These are phyloP conservation scores for Lagothrix lagotricha DNA, from an alignment of 2,797 vertebrate genomes.

Conservation along the genomic window DNA sequence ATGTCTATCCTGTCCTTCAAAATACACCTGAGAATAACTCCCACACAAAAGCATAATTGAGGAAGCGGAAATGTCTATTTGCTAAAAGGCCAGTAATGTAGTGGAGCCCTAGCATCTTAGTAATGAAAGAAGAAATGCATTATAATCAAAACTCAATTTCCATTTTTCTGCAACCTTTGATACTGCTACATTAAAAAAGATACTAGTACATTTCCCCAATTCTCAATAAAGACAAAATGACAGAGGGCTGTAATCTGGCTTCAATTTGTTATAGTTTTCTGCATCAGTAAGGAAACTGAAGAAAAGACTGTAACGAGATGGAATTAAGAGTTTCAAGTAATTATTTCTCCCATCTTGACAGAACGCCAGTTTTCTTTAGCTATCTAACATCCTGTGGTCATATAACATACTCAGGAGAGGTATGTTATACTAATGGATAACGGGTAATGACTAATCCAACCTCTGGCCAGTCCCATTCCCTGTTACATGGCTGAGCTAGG, in stretches of 20 bases:
- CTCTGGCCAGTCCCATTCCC: neutral
- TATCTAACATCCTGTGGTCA: neutral
- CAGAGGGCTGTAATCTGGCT: neutral
- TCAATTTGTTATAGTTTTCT: conserved; percentile 22
- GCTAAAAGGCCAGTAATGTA: neutral
- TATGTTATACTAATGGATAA: neutral
- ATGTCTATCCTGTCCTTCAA: conserved; percentile 5
- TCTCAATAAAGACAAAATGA: conserved; percentile 44
- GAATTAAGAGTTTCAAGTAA: neutral
- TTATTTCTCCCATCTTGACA: neutral
- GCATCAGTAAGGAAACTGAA: neutral
- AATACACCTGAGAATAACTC: neutral
- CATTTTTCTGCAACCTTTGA: conserved; percentile 38
- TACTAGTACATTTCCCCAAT: neutral
- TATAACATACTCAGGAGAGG: neutral
- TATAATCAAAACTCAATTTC: conserved; percentile 46
- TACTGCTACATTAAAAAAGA: neutral
- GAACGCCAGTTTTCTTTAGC: neutral
- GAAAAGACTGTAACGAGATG: neutral
- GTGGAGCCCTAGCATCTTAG: neutral
- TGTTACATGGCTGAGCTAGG: neutral
- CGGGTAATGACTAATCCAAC: neutral
- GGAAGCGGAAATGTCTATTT: neutral
- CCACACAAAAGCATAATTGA: neutral
- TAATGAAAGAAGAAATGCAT: conserved; percentile 37